Evolutionary conservation across 2,888 invertebrate species (phyloP), one percentile per base, ranked within the genome.

Genomic region (Junonia oenone): DNA sequence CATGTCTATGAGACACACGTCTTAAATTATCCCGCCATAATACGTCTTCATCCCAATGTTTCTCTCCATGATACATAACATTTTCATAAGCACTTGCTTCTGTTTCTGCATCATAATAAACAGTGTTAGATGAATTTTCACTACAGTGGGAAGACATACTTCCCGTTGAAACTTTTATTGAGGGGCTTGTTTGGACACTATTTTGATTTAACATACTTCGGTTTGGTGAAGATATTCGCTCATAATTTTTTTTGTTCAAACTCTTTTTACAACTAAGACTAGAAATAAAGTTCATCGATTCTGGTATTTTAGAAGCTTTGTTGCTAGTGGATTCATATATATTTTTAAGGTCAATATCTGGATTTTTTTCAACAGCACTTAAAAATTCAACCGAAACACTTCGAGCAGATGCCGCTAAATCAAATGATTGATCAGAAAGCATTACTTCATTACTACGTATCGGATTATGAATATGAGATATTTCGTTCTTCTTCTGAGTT

Each of bases 11-110:
- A 59, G 96, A 96, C 0, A 95, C 95, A 60, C 94, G 91, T 59
- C 96, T 91, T 48, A 96, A 84, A 69, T 95, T 95, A 71, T 96
- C 96, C 54, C 94, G 91, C 96, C 96, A 96, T 27, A 96, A 83
- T 6, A 92, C 86, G 80, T 96, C 96, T 80, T 96, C 95, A 72
- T 96, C 96, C 96, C 96, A 96, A 35, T 95, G 91, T 75, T 94
- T 93, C 68, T 94, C 94, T 47, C 94, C 94, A 69, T 92, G 92
- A 56, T 84, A 87, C 35, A 81, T 73, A 14, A 90, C 66, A 68
- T 90, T 90, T 75, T 90, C 90, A 66, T 90, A 90, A 8, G 86
- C 78, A 68, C 79, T 72, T 22, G 79, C 69, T 58, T 89, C 89
- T 26, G 88, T 82, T 71, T 88, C 88, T 14, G 89, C 89, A 51